These are phyloP conservation scores for Ladona fulva DNA, from an alignment of 1,140 invertebrate genomes.

Conservation along the genomic window DNA sequence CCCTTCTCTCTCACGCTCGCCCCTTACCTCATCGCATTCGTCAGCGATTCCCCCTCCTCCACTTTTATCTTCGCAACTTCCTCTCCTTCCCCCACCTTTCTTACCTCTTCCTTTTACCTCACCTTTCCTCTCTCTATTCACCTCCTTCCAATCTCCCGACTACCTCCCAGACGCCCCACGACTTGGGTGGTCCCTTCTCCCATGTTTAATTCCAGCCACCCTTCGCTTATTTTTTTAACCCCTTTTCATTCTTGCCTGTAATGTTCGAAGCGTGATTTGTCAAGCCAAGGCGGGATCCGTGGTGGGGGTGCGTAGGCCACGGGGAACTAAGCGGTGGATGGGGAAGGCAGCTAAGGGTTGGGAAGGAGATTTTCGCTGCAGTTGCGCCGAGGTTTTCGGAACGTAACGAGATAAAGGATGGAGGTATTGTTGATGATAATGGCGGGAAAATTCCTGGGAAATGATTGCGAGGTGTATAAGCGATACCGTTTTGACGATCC, in stretches of 20 bases:
- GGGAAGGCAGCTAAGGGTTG: background rate
- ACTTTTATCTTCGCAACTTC: background rate
- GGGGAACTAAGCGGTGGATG: background rate
- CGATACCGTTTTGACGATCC: no score
- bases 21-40: background rate
- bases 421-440: no score
- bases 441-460: no score
- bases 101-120: slow-evolving; percentile 17
- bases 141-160: slow-evolving; percentile 18
- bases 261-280: slow-evolving; percentile 9
- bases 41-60: background rate
- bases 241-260: slow-evolving; percentile 5
- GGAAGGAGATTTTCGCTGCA: background rate
- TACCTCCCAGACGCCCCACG: slow-evolving; percentile 12
- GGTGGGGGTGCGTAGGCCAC: background rate
- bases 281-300: background rate
- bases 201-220: slow-evolving; percentile 8
- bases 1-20: background rate
- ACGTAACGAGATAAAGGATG: no score
- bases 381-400: no score
- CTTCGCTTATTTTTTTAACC: background rate
- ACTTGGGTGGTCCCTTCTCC: slow-evolving; percentile 21
- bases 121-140: slow-evolving; percentile 19
- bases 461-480: no score
- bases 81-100: slow-evolving; percentile 23